Conservation (phyloP, 2,113 vertebrate genomes). For the Euleptes europaea region DNA sequence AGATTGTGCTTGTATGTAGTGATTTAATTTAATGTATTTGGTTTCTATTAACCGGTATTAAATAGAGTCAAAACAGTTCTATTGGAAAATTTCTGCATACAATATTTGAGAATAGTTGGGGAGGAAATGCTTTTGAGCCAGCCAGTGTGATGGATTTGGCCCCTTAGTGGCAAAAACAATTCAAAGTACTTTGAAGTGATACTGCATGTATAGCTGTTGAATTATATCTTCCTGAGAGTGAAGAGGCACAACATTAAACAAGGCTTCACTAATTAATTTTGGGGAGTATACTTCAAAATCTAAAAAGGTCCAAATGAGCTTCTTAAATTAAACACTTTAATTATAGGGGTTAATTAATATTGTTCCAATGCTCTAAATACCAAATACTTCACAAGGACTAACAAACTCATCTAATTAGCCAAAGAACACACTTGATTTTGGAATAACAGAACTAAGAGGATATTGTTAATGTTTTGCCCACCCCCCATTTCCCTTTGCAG, state of each 20-base stretch:
- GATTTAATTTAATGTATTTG: not conserved
- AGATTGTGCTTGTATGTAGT: not conserved
- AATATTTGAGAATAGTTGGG: not conserved
- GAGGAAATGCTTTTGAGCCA: too few relatives aligned
- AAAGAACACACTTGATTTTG: not conserved
- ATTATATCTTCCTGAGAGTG: not conserved
- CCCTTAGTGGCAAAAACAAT: not conserved
- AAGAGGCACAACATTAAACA: not conserved
- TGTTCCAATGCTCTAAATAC: conserved; percentile 3
- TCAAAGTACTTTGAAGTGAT: not conserved
- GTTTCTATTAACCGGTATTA: not conserved
- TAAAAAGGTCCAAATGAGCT: conserved; percentile 4
- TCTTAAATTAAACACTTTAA: conserved; percentile 14
- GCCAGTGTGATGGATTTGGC: not conserved
- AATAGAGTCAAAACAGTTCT: not conserved
- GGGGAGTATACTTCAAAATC: not conserved
- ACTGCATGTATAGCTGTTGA: not conserved
- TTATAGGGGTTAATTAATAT: conserved; percentile 15
- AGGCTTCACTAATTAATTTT: conserved; percentile 23
- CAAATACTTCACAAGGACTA: not conserved
- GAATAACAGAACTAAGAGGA: not conserved
- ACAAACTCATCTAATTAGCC: not conserved
- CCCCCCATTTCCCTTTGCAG: not conserved
- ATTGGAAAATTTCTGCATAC: not conserved
- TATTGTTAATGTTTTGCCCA: not conserved